Evolutionary conservation across 2,797 vertebrate species (phyloP).

Genomic region (Margarornis squamiger): DNA sequence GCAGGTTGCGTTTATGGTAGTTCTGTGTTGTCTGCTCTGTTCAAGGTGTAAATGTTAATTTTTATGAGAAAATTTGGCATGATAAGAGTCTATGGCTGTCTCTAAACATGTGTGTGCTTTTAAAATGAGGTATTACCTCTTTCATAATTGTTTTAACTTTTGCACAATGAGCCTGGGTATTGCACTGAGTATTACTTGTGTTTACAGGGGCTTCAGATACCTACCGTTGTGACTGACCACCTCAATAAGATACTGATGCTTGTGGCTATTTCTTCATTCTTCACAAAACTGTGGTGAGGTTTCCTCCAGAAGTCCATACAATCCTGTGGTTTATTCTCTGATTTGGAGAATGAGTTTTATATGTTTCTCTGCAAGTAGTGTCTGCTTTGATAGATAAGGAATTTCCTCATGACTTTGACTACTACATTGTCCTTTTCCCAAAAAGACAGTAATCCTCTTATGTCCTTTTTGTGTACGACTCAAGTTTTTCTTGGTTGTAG

Average conservation of each 20-base stretch:
- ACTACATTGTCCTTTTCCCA: background rate
- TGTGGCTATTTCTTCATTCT: background rate
- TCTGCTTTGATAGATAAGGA: background rate
- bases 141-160: background rate
- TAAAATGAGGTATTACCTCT: background rate
- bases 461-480: background rate
- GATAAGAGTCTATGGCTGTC: background rate
- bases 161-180: background rate
- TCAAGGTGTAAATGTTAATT: background rate
- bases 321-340: background rate
- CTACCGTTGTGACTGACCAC: background rate
- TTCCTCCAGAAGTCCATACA: background rate
- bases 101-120: fast-evolving
- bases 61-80: background rate
- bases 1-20: background rate
- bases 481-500: background rate
- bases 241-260: background rate
- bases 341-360: background rate
- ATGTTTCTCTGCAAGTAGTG: background rate
- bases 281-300: background rate
- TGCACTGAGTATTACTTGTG: background rate
- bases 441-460: background rate
- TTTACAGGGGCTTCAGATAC: background rate
- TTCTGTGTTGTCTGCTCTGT: background rate
- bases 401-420: background rate